Evolutionary conservation across 2,113 vertebrate species (phyloP), one percentile per base, ranked within the genome.

Genomic region (Mohoua ochrocephala): DNA sequence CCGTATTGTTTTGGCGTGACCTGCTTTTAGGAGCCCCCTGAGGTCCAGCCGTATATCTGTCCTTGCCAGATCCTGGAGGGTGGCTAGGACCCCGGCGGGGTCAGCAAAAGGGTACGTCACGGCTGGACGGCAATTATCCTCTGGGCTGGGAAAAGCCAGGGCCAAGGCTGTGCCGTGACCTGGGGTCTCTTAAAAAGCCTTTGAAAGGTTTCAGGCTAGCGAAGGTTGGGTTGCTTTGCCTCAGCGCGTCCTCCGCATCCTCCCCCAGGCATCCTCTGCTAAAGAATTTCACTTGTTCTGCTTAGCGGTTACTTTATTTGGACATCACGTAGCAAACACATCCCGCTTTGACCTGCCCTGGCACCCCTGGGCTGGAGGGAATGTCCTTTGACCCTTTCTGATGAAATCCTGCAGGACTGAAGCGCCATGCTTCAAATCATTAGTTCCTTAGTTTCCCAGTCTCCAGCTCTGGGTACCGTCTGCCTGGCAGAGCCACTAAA

Each of bases 1-100:
- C 87, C 47, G 86, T 60, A 96, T 96, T 97, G 94, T 97, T 94
- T 83, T 19, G 7, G 64, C 8, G 9, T 91, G 96, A 82, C 89
- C 87, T 79, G 92, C 59, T 84, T 88, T 80, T 17, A 84, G 91
- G 64, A 93, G 79, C 56, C 77, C 84, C 87, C 90, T 24, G 94
- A 94, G 84, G 35, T 75, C 53, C 85, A 47, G 92, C 90, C 54
- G 3, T 88, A 93, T 87, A 89, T 93, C 94, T 96, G 82, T 78
- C 84, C 88, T 59, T 78, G 74, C 83, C 79, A 35, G 10, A 69
- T 63, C 67, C 79, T 59, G 74, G 60, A 82, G 80, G 74, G 73
- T 39, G 42, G 68, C 73, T 54, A 69, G 69, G 87, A 82, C 33
- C 65, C 56, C 3, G 2, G 35, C 1, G 9, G 64, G 95, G 94